Percentiles rank a stretch among this genome's conserved stretches.
These are phyloP conservation scores for Notospermus geniculatus DNA, from an alignment of 1,140 invertebrate genomes.

Conservation along the genomic window DNA sequence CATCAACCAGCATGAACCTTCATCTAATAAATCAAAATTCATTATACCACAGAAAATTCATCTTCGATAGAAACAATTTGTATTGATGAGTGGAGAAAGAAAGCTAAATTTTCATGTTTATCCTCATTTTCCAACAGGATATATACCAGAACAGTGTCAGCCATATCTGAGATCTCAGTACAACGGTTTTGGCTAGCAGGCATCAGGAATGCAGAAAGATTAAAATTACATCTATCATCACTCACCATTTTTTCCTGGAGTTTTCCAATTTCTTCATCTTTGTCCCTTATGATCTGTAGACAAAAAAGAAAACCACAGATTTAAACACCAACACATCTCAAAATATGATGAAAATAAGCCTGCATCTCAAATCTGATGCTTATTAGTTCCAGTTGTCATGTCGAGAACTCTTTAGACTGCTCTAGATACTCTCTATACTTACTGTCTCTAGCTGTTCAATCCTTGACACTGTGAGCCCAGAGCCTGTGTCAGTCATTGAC, in stretches of 20 bases:
- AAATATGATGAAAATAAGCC: background rate
- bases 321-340: background rate
- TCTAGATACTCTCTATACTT: slow-evolving; percentile 10
- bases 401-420: too few species aligned
- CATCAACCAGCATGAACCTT: too few species aligned
- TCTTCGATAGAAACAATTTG: too few species aligned
- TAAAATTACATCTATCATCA: background rate
- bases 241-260: slow-evolving; percentile 44
- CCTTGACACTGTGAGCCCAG: slow-evolving; percentile 19
- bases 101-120: too few species aligned
- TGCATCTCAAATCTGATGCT: background rate
- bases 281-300: slow-evolving; percentile 14
- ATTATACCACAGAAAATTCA: slow-evolving; percentile 7
- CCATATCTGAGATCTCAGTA: too few species aligned
- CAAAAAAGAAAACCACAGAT: background rate
- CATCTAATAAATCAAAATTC: background rate
- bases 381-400: too few species aligned
- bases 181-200: too few species aligned
- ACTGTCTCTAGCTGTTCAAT: slow-evolving; percentile 27
- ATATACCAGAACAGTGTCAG: too few species aligned
- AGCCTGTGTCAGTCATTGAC: slow-evolving; percentile 19
- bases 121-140: too few species aligned
- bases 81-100: too few species aligned
- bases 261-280: slow-evolving; percentile 32
- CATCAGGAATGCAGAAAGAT: slow-evolving; percentile 1